Base-by-base conservation (phyloP, 2,888 invertebrate genomes). In the Dryomyza anilis region DNA sequence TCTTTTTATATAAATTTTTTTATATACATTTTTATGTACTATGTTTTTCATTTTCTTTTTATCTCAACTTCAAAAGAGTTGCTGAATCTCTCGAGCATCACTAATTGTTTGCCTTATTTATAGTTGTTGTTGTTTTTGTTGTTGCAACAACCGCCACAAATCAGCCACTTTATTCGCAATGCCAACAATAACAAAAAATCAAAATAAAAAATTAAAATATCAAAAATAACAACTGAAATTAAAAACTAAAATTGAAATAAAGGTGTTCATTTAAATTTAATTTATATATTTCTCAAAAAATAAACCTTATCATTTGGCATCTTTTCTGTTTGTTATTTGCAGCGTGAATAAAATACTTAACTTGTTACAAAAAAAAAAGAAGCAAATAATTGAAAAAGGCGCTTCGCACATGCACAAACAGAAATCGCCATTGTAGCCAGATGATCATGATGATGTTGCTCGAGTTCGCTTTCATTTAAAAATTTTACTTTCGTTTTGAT, bases 401-500 rank as follows among this genome's bases (percentile, higher is more conserved):
- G n/a, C n/a, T 39, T n/a, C 39, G n/a, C n/a, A n/a, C n/a, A n/a
- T n/a, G n/a, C n/a, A n/a, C n/a, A n/a, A n/a, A n/a, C n/a, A n/a
- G 39, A 39, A 39, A 39, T 39, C 39, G 39, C 8, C 8, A 2
- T 39, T 7, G 39, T 39, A 14, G 39, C n/a, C 8, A n/a, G n/a
- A 39, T 39, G 3, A 39, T 39, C 7, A 39, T 39, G 3, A 39
- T 39, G n/a, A n/a, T 39, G 39, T 76, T 70, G 72, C 71, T 74
- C 71, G 74, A 76, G 77, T 78, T 79, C 76, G 77, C 78, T 78
- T 79, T 78, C 78, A 73, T 75, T 68, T 63, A 67, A 63, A n/a
- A 63, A 14, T 46, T 39, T 61, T 55, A 58, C 63, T 61, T 67
- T 55, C 52, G 46, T 55, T 71, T 69, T 53, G 14, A 39, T 39